Base-by-base conservation (phyloP, 2,888 invertebrate genomes). In the Cartodere bifasciata region DNA sequence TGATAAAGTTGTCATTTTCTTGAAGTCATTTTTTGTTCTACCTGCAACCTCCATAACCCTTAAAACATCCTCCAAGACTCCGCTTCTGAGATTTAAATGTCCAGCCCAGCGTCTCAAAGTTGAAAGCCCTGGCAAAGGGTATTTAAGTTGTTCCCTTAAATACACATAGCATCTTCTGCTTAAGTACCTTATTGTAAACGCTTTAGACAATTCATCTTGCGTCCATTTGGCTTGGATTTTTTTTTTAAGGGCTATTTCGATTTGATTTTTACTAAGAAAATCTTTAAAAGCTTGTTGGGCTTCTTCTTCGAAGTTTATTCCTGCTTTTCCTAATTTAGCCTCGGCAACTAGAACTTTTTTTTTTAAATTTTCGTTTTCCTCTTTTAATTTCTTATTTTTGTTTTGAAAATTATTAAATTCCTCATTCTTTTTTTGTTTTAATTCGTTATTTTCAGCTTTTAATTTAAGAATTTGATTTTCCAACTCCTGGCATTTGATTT, bases 91-190 rank as follows among this genome's bases (percentile, higher is more conserved):
- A 23, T 41, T 38, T 9, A 46, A 23, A 24, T 38, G 41, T n/a
- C 38, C 24, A 5, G 42, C 42, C 45, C 45, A 48, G 31, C 25
- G 30, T 37, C 36, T 36, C 10, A 48, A 32, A 13, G 44, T 31
- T n/a, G 37, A 34, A 10, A 39, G 13, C 23, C 26, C 34, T 21
- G 46, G 43, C 23, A 45, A 23, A 5, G 45, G 44, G 37, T 42
- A 44, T 10, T 38, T 29, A n/a, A 37, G 29, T 15, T 17, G 41
- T 6, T 37, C 13, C 29, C 34, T 36, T 26, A 44, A 23, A 34
- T 37, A 43, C 6, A 37, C 21, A 29, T 45, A 45, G 7, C 27
- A 17, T 13, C 29, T 28, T 32, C 40, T 41, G 15, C 40, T 39
- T 13, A 40, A 41, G 29, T 44, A 41, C 23, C 41, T 24, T 9